These are phyloP conservation scores for Phoxinus dragarum DNA, from an alignment of 2,797 vertebrate genomes.

Conservation along the genomic window DNA sequence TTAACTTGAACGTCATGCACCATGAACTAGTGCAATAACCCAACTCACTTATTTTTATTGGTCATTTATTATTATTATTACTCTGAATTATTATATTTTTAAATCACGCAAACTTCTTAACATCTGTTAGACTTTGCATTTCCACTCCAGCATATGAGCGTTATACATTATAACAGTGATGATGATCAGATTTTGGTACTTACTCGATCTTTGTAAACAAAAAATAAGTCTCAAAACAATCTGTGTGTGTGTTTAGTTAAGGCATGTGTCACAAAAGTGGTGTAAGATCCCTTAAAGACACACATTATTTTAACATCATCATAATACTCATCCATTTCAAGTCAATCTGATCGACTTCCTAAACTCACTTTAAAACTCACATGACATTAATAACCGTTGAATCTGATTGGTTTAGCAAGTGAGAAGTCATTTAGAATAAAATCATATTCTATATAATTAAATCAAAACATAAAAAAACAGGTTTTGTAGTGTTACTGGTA, in stretches of 20 bases:
- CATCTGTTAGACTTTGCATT: neutral
- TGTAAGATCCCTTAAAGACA: neutral
- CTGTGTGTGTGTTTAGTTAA: neutral
- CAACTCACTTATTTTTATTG: neutral
- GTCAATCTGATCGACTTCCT: neutral
- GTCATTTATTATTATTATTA: neutral
- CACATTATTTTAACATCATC: neutral
- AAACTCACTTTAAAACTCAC: constrained; percentile 6
- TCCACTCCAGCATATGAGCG: neutral
- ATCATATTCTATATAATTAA: neutral
- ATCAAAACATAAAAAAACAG: neutral
- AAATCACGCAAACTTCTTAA: constrained; percentile 3
- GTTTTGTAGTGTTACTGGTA: neutral
- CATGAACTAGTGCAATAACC: neutral
- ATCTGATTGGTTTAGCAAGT: neutral
- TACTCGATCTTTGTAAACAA: too few species aligned
- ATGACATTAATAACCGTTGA: neutral
- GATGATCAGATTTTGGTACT: constrained; percentile 28
- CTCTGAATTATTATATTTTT: neutral
- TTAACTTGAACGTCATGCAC: neutral
- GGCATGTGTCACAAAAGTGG: neutral
- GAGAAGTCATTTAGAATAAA: neutral
- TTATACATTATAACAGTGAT: neutral
- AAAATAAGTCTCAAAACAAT: neutral
- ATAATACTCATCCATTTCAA: neutral